Base-by-base conservation (phyloP, 2,888 invertebrate species). In the Tromatobia lineatoria region DNA sequence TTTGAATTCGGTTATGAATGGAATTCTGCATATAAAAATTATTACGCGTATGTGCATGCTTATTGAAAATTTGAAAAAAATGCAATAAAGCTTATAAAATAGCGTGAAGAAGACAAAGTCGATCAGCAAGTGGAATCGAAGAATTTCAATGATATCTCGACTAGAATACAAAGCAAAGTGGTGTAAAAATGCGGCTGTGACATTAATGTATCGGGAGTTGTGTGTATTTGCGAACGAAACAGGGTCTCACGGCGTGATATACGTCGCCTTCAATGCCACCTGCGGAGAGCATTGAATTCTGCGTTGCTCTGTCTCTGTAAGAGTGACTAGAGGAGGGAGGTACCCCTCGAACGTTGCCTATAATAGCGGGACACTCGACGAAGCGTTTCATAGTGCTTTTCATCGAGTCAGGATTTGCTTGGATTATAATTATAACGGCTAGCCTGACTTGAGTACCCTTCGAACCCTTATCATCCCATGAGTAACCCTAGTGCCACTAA, bases 361-460 rank as follows among this genome's bases (percentile, higher is more conserved):
- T 93, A 93, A 87, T 92, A 93, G 91, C 88, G 85, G 85, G 90
- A 87, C 89, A 89, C 88, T 80, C 89, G 88, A 85, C 89, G 88
- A 88, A 88, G 86, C 90, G 88, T 90, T 91, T 88, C 93, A 93
- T 78, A 84, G 93, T 93, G 89, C 89, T 87, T 89, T 88, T 90
- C 88, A 85, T 85, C 88, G 86, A 87, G 88, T 88, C 89, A 86
- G 88, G 90, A 92, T 90, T 92, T 89, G 80, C 88, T 81, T 80
- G 73, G 79, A 70, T 84, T 82, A 54, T 76, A 59, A 82, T 71
- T 47, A n/a, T 18, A 4, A 50, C 70, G 34, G 59, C 86, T 86
- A 79, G 67, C 76, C 71, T 57, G 78, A 78, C 67, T 52, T 47
- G n/a, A n/a, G 64, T 6, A 13, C 15, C 15, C 45, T 15, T 6